Percentiles rank a stretch among this genome's conserved stretches.
Conservation (phyloP, 2,797 vertebrate genomes). For the Lutjanus campechanus region DNA sequence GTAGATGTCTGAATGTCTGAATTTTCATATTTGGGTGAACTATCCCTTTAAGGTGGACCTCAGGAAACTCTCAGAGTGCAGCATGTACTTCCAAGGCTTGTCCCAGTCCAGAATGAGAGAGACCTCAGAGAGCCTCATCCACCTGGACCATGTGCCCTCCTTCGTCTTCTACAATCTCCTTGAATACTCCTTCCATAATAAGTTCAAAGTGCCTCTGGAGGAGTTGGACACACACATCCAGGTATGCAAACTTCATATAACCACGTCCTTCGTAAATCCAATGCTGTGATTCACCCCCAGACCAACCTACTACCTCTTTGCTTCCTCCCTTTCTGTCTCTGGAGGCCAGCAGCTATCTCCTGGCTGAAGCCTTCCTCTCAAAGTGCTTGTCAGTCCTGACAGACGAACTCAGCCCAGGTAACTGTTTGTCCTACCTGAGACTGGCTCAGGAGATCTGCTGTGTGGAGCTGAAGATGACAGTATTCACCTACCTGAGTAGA, state of each 20-base stretch:
- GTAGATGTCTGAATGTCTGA: too few species aligned
- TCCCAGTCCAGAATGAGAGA: conserved; percentile 87
- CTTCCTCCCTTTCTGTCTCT: neutral
- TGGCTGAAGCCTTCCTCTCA: conserved; percentile 80
- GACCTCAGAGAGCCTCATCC: conserved; percentile 75
- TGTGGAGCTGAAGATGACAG: conserved; percentile 77
- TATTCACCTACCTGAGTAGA: conserved; percentile 82
- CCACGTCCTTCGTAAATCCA: neutral
- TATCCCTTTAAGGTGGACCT: conserved; percentile 79
- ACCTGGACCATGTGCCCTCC: conserved; percentile 82
- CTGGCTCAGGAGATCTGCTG: conserved; percentile 83
- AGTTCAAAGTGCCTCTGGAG: conserved; percentile 70
- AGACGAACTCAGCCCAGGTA: conserved; percentile 73
- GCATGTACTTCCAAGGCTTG: conserved; percentile 86
- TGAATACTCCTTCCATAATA: conserved; percentile 82
- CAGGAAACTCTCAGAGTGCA: conserved; percentile 77
- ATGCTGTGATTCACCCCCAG: neutral
- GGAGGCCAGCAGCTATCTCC: conserved; percentile 83
- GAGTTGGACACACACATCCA: conserved; percentile 80
- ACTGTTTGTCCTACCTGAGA: conserved; percentile 80
- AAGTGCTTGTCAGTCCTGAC: conserved; percentile 77
- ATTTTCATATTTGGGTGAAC: too few species aligned
- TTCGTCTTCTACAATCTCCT: conserved; percentile 81
- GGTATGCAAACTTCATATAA: conserved; percentile 56
- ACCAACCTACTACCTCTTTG: neutral